These are phyloP conservation scores for Bolborhynchus lineola DNA, from an alignment of 2,113 vertebrate species.

Conservation along the genomic window DNA sequence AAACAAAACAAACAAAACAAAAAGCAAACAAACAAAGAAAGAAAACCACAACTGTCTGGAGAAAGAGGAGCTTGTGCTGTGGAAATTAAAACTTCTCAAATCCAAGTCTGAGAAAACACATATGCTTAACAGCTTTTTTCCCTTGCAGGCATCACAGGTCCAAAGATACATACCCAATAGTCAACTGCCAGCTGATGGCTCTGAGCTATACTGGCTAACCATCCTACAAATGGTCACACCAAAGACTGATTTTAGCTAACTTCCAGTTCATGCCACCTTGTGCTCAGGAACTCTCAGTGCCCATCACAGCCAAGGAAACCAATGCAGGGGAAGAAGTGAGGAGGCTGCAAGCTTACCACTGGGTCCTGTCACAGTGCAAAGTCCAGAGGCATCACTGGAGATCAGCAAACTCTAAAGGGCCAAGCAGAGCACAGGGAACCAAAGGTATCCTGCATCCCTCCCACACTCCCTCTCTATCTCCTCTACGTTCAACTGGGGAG, in stretches of 20 bases:
- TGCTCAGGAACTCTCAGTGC: not conserved
- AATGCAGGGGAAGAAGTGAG: not conserved
- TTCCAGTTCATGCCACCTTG: not conserved
- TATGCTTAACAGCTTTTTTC: fast-evolving
- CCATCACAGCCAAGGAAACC: not conserved
- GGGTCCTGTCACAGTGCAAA: fast-evolving
- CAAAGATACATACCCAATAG: not conserved
- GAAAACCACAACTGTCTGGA: not conserved
- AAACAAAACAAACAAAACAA: not conserved
- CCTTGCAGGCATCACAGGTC: not conserved
- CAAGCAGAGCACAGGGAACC: not conserved
- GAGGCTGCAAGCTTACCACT: not conserved
- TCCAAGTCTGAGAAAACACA: not conserved
- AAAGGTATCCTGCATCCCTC: not conserved
- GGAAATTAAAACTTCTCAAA: not conserved
- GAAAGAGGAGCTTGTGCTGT: not conserved
- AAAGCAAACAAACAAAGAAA: not conserved
- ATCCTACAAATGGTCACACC: fast-evolving
- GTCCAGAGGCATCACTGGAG: fast-evolving
- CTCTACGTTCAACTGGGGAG: not conserved
- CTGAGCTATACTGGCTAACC: not conserved
- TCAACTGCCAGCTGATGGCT: fast-evolving
- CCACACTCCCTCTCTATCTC: not conserved
- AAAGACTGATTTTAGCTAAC: not conserved
- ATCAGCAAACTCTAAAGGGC: not conserved